Base-by-base conservation (phyloP, 1,140 invertebrate species). In the Euglossa dilemma region DNA sequence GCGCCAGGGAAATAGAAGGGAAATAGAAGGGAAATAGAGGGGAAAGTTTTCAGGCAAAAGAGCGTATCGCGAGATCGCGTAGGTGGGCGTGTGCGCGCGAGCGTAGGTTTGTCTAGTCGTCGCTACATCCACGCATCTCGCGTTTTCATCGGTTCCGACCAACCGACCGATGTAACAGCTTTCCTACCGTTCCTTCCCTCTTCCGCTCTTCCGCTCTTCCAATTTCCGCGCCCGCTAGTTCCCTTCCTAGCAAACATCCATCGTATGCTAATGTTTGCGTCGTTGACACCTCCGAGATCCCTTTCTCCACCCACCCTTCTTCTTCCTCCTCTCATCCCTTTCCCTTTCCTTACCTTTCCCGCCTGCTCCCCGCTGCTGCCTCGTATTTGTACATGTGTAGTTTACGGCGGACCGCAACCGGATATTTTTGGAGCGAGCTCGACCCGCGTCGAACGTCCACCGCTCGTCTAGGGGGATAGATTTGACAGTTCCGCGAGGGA, bases 371-470 rank as follows among this genome's bases (percentile, higher is more conserved):
- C 16, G 11, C 12, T 23, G 36, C 56, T 71, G 66, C 77, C 25
- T 50, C 61, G 25, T 88, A 87, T 88, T 88, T 87, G 85, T 87
- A 88, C 82, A 83, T 56, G 78, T 85, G 79, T 84, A 87, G 79
- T 74, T 80, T 71, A 66, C 84, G 63, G 63, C 85, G 52, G 69
- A 63, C 28, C 54, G 85, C 73, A 85, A 87, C 74, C 70, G 73
- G 87, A 87, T 88, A 88, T 85, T 86, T 87, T 86, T 70, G 75
- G 86, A 83, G 67, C 71, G 23, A 67, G 56, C 71, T 71, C 72
- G 57, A 80, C 43, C 50, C 45, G 71, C 16, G 67, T 16, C 16
- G 66, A 57, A 57, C 82, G 72, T 45, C 82, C 70, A 59, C 77
- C 64, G 73, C 77, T 84, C 72, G 71, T 56, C n/a, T n/a, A n/a